Conservation (phyloP, 2,113 vertebrate genomes). For the Lontra canadensis region DNA sequence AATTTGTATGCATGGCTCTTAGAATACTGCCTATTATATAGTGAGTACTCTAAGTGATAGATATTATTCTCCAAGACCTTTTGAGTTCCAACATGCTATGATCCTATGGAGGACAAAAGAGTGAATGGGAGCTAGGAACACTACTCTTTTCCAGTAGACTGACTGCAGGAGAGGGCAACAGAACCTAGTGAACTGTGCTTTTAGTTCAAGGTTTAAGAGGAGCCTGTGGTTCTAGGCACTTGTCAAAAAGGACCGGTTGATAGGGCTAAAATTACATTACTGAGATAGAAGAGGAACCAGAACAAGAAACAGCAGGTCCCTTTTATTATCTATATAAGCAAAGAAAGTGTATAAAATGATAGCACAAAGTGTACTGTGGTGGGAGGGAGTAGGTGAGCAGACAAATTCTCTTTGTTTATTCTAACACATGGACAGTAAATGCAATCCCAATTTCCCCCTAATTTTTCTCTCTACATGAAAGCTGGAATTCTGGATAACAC, state of each 20-base stretch:
- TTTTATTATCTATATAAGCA: not conserved
- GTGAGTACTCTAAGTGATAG: not conserved
- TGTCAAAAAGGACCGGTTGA: not conserved
- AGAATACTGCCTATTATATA: not conserved
- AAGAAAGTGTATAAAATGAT: not conserved
- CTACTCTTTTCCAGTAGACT: not conserved
- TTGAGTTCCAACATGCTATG: not conserved
- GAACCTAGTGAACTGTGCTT: not conserved
- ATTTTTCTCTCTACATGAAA: not conserved
- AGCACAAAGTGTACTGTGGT: not conserved
- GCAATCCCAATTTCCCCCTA: not conserved
- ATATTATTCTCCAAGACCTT: not conserved
- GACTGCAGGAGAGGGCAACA: not conserved
- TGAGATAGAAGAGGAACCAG: not conserved
- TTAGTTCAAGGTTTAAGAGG: slow-evolving; percentile 1
- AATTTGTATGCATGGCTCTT: not conserved
- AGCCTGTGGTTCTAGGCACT: not conserved
- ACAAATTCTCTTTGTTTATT: slow-evolving; percentile 16
- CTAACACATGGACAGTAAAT: not conserved
- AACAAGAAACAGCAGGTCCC: not conserved
- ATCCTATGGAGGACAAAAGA: not conserved
- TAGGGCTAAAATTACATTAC: not conserved
- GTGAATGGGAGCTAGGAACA: not conserved
- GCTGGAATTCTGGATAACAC: not conserved
- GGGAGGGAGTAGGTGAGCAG: not conserved